These are phyloP conservation scores for Lucifuga dentata DNA, from an alignment of 2,113 vertebrate species.

Conservation along the genomic window DNA sequence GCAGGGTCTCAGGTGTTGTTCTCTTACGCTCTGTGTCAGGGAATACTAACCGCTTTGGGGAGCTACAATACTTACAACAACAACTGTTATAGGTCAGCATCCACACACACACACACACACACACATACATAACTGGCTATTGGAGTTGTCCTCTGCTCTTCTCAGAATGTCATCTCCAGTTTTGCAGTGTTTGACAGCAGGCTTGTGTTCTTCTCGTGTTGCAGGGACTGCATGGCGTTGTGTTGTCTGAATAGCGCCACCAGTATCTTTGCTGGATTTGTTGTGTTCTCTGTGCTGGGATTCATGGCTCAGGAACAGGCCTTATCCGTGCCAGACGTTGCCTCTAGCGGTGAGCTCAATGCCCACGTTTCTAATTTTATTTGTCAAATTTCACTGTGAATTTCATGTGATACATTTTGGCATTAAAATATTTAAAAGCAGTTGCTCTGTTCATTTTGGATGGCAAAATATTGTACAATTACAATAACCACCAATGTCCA, in stretches of 20 bases:
- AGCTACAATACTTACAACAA: constrained; percentile 96
- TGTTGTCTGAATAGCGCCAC: constrained; percentile 89
- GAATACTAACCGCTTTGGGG: constrained; percentile 90
- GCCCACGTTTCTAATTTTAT: neutral
- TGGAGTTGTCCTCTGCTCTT: no score
- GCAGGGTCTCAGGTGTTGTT: constrained; percentile 92
- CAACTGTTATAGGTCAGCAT: constrained; percentile 91
- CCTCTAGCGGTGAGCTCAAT: constrained; percentile 74
- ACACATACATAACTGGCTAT: neutral
- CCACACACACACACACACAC: neutral
- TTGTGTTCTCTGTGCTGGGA: constrained; percentile 89
- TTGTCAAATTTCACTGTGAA: neutral
- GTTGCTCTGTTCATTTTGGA: no score
- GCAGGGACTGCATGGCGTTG: constrained; percentile 88
- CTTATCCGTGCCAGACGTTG: constrained; percentile 76
- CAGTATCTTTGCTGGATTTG: constrained; percentile 90
- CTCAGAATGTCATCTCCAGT: rapidly evolving
- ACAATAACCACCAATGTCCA: constrained; percentile 49
- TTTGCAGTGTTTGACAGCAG: neutral
- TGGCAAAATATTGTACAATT: no score
- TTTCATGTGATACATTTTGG: rapidly evolving
- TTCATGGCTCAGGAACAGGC: constrained; percentile 85
- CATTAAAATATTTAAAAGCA: no score
- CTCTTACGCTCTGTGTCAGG: constrained; percentile 90
- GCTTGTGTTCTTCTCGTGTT: neutral